A percentile compares a stretch with the other conserved stretches of the same genome.
Conservation (phyloP, 2,797 vertebrate species). For the Sebastolobus alascanus region DNA sequence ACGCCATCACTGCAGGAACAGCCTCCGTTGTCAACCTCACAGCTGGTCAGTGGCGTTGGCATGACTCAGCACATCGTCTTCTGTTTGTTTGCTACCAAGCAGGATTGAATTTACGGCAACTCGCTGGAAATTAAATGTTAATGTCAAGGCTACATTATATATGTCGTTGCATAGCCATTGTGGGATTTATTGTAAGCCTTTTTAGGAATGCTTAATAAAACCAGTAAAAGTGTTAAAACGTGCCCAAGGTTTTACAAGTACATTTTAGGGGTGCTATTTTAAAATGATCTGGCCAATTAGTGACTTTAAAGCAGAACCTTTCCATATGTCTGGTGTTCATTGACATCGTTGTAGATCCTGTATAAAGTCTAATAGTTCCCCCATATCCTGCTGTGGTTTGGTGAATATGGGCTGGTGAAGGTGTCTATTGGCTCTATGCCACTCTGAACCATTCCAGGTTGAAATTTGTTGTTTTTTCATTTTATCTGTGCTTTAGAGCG, state of each 20-base stretch:
- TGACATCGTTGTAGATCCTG: constrained; percentile 18
- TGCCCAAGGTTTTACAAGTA: constrained; percentile 36
- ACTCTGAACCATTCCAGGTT: constrained; percentile 3
- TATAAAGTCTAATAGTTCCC: constrained; percentile 32
- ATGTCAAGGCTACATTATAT: neutral
- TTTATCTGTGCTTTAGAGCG: neutral
- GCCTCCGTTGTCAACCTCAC: constrained; percentile 99
- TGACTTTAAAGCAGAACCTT: constrained; percentile 35
- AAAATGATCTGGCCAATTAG: constrained; percentile 52
- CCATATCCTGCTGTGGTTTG: constrained; percentile 40
- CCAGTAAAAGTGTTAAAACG: neutral
- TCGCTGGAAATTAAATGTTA: neutral
- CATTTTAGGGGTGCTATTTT: constrained; percentile 15
- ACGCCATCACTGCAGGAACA: constrained; percentile 98
- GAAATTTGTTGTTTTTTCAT: neutral
- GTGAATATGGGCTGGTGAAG: neutral
- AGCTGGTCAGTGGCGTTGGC: constrained; percentile 88
- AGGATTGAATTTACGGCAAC: neutral
- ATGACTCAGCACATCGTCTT: constrained; percentile 13
- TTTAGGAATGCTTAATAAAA: constrained; percentile 19
- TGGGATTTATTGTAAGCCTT: neutral
- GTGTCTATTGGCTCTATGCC: constrained; percentile 13
- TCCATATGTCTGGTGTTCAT: constrained; percentile 48
- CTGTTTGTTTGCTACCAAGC: neutral
- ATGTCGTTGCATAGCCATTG: neutral